Conservation (phyloP, 2,888 invertebrate genomes). For the Eupithecia exiguata region DNA sequence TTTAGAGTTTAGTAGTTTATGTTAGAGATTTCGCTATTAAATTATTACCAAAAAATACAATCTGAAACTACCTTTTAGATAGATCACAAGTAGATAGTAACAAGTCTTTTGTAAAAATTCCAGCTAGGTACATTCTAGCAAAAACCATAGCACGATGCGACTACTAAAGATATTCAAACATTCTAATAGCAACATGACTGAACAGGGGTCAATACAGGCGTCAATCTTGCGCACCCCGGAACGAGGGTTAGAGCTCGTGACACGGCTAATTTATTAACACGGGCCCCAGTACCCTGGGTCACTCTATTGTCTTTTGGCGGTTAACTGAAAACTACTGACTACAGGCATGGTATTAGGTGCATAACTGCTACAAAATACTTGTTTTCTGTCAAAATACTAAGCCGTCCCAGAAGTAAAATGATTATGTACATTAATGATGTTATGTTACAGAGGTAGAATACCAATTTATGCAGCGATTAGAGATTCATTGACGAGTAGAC, state of each 20-base stretch:
- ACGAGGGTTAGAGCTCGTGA: slow-evolving; percentile 66
- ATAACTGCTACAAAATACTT: too few relatives aligned
- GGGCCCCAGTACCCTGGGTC: slow-evolving; percentile 39
- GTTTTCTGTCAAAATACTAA: too few relatives aligned
- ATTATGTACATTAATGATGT: too few relatives aligned
- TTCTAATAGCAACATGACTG: slow-evolving; percentile 36
- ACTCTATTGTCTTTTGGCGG: slow-evolving; percentile 10
- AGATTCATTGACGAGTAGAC: too few relatives aligned
- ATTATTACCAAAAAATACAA: too few relatives aligned
- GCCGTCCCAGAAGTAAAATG: too few relatives aligned
- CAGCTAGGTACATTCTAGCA: background rate
- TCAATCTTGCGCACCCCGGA: slow-evolving; percentile 56
- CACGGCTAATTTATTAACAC: slow-evolving; percentile 65
- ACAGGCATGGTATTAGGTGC: background rate
- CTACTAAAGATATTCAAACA: slow-evolving; percentile 22
- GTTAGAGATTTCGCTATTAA: too few relatives aligned
- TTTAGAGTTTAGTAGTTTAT: too few relatives aligned
- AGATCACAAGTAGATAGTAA: too few relatives aligned
- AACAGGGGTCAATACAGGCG: slow-evolving; percentile 52
- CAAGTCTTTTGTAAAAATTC: background rate
- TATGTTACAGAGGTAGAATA: too few relatives aligned
- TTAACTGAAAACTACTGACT: slow-evolving; percentile 4
- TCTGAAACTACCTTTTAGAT: too few relatives aligned
- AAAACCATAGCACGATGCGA: background rate
- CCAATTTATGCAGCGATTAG: too few relatives aligned